A percentile compares a stretch with the other conserved stretches of the same genome.
These are phyloP conservation scores for Gryon sp. DNA, from an alignment of 1,140 invertebrate genomes.

Conservation along the genomic window DNA sequence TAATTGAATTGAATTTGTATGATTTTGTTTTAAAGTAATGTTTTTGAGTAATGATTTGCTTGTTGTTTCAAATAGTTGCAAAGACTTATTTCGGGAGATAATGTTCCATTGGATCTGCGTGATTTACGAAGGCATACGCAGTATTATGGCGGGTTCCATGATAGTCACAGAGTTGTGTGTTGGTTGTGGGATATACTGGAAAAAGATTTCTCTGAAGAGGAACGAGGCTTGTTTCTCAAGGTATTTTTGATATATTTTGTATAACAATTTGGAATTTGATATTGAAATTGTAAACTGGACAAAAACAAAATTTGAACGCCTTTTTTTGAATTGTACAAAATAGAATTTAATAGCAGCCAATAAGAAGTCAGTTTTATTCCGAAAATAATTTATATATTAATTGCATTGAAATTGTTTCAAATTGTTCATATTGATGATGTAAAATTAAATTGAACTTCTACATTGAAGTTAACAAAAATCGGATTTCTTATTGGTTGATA, in stretches of 20 bases:
- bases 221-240: conserved; percentile 96
- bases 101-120: conserved; percentile 92
- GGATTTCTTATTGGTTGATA: too few relatives aligned
- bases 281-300: too few relatives aligned
- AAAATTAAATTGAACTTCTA: too few relatives aligned
- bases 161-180: conserved; percentile 97
- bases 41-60: neutral
- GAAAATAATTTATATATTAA: too few relatives aligned
- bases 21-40: neutral
- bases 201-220: conserved; percentile 95
- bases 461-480: too few relatives aligned
- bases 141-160: conserved; percentile 99
- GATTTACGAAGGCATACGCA: conserved; percentile 96
- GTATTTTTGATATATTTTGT: conserved; percentile 75
- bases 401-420: too few relatives aligned
- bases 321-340: too few relatives aligned
- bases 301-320: too few relatives aligned
- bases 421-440: too few relatives aligned
- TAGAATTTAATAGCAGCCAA: too few relatives aligned
- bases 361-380: too few relatives aligned
- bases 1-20: conserved; percentile 3
- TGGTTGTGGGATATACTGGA: conserved; percentile 99
- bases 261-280: too few relatives aligned
- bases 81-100: conserved; percentile 94
- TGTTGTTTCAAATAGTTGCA: conserved; percentile 86